These are phyloP conservation scores for Petrocephalus microphthalmus DNA, from an alignment of 2,113 vertebrate species.

Conservation along the genomic window DNA sequence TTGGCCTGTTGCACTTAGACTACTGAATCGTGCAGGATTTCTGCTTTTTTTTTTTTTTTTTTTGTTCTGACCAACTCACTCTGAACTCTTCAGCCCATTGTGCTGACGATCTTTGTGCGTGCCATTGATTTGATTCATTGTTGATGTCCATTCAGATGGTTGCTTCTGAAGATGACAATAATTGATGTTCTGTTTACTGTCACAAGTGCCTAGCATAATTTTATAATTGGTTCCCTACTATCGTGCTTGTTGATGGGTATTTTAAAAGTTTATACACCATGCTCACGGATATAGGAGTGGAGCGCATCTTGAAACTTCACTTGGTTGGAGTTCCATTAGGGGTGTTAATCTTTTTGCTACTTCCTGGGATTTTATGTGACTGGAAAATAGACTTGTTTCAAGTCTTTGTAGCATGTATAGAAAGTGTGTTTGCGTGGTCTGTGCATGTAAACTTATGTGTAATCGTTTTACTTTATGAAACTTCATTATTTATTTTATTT, in stretches of 20 bases:
- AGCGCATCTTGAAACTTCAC: neutral
- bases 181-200: neutral
- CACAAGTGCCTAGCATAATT: neutral
- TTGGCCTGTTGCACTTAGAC: slow-evolving; percentile 28
- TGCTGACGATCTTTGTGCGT: slow-evolving; percentile 46
- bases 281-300: neutral
- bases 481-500: neutral
- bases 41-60: slow-evolving; percentile 31
- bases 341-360: neutral
- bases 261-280: neutral
- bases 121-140: slow-evolving; percentile 43
- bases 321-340: neutral
- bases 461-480: neutral
- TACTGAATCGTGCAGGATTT: slow-evolving; percentile 40
- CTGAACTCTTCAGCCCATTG: slow-evolving; percentile 51
- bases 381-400: neutral
- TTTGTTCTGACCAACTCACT: slow-evolving; percentile 54
- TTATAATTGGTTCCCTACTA: neutral
- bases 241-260: neutral
- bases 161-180: neutral
- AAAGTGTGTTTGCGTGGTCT: neutral
- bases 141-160: neutral
- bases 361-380: neutral
- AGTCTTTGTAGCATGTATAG: neutral
- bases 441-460: neutral